Conservation (phyloP, 2,113 vertebrate genomes). For the Mionectes macconnelli region DNA sequence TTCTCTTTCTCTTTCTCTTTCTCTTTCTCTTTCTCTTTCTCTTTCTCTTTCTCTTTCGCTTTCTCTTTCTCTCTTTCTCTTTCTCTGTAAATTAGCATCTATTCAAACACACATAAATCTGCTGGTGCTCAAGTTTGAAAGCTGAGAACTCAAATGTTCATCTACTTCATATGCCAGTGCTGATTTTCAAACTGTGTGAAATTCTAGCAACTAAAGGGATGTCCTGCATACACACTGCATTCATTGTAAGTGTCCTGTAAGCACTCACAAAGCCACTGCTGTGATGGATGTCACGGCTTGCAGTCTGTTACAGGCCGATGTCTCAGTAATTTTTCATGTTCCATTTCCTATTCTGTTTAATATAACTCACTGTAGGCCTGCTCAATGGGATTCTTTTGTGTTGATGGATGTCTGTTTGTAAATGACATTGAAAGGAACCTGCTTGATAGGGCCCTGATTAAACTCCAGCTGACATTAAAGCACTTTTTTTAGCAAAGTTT, state of each 20-base stretch:
- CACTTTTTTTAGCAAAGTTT: not conserved
- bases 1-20: not conserved
- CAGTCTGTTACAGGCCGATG: not conserved
- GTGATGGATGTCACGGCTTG: not conserved
- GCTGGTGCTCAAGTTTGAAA: not conserved
- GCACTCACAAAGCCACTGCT: not conserved
- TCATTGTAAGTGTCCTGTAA: not conserved
- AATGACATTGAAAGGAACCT: constrained; percentile 14
- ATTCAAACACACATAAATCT: not conserved
- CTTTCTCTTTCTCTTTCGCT: not conserved
- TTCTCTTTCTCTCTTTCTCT: not conserved
- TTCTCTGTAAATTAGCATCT: not conserved
- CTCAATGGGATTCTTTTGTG: not conserved
- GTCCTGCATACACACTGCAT: not conserved
- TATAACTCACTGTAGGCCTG: constrained; percentile 17
- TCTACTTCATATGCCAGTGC: not conserved
- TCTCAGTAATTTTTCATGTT: constrained; percentile 21
- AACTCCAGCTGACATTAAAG: not conserved
- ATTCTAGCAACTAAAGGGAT: not conserved
- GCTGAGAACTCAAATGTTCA: not conserved
- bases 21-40: not conserved
- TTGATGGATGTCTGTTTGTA: not conserved
- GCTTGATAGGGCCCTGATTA: not conserved
- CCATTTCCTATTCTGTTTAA: constrained; percentile 4
- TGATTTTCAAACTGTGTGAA: not conserved